Conservation (phyloP, 1,140 invertebrate genomes). For the Drosophila subpulchrella region DNA sequence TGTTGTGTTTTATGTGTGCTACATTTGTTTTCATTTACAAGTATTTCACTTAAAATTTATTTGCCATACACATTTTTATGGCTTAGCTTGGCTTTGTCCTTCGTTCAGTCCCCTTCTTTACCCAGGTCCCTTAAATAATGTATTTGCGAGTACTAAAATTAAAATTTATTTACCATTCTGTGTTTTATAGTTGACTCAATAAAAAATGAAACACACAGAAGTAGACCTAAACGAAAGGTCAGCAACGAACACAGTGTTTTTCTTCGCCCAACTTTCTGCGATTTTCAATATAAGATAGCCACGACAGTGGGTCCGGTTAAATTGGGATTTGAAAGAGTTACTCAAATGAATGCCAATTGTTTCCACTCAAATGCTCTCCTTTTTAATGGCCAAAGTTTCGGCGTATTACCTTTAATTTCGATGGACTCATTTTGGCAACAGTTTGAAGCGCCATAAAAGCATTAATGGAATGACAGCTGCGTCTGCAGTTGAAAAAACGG, state of each 20-base stretch:
- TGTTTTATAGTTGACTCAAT: constrained; percentile 60
- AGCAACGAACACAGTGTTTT: constrained; percentile 18
- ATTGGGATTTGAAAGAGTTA: constrained; percentile 71
- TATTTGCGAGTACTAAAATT: constrained; percentile 67
- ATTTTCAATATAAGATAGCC: constrained; percentile 17
- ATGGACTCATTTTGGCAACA: constrained; percentile 60
- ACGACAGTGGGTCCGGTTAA: constrained; percentile 36
- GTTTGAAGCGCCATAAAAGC: constrained; percentile 70
- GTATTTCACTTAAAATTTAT: constrained; percentile 82
- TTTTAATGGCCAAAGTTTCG: constrained; percentile 59
- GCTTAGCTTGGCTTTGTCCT: constrained; percentile 65
- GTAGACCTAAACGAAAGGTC: constrained; percentile 8
- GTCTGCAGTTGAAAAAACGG: constrained; percentile 28
- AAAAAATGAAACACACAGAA: constrained; percentile 32
- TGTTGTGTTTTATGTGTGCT: constrained; percentile 43
- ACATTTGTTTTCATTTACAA: constrained; percentile 83
- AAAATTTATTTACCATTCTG: constrained; percentile 69
- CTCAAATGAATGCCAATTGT: constrained; percentile 65
- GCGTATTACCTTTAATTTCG: constrained; percentile 65
- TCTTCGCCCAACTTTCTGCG: background rate
- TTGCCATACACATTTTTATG: constrained; percentile 76
- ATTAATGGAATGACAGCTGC: constrained; percentile 63
- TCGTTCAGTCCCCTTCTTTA: constrained; percentile 12
- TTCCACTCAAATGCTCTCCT: constrained; percentile 26
- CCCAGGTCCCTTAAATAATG: constrained; percentile 61